Conservation (phyloP, 2,888 invertebrate species). For the Cylloceria caligata region DNA sequence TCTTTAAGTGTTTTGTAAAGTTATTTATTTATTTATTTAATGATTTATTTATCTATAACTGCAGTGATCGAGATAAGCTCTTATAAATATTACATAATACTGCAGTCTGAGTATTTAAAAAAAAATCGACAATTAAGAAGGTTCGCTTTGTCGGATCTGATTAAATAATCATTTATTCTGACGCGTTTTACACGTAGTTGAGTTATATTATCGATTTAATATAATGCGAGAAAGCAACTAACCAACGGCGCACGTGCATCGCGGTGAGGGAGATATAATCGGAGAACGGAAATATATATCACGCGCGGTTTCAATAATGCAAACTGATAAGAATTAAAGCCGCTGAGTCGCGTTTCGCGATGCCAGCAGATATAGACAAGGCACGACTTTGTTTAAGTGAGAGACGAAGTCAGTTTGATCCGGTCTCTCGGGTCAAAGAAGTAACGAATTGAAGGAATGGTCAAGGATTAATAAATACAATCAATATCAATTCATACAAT, state of each 20-base stretch:
- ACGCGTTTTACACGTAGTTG: slow-evolving; percentile 1
- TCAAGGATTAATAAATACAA: slow-evolving; percentile 10
- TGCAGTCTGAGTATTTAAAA: neutral
- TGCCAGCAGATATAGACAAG: neutral
- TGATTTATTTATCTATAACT: no score
- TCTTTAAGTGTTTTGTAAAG: no score
- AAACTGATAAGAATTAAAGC: slow-evolving; percentile 13
- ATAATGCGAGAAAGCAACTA: neutral
- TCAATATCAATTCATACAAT: slow-evolving; percentile 13
- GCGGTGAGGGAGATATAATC: neutral
- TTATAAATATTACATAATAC: neutral
- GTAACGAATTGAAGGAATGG: neutral
- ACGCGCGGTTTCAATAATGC: slow-evolving; percentile 22
- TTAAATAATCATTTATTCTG: neutral
- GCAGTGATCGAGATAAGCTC: neutral
- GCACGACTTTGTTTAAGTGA: neutral
- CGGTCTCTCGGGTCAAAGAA: neutral
- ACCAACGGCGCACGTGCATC: neutral
- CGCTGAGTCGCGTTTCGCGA: neutral
- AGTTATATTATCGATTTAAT: neutral
- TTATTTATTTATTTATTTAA: neutral
- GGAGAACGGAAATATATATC: neutral
- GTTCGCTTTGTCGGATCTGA: neutral
- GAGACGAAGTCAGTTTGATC: neutral
- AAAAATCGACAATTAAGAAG: neutral